phyloP scores from a whole-genome alignment of 2,797 vertebrate genomes.

The Oreochromis grahami region DNA sequence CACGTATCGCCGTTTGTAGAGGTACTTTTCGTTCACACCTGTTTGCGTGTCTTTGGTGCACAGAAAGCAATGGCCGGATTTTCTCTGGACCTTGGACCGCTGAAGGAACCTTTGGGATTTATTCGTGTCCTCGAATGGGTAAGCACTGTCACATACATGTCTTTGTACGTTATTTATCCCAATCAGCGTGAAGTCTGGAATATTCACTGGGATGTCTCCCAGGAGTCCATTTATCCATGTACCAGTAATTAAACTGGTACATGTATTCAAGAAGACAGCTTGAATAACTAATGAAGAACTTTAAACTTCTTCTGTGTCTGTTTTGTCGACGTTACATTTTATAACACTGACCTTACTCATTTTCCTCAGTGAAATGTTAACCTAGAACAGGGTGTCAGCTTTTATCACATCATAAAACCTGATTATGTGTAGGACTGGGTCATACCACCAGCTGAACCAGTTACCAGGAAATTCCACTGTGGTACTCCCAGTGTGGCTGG shows the following conservation, averaged over 20 bases:
- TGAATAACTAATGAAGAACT: background rate
- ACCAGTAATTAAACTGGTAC: background rate
- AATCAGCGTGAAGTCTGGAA: too few species aligned
- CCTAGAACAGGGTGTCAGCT: background rate
- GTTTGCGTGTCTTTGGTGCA: background rate
- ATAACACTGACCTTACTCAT: background rate
- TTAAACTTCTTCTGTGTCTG: background rate
- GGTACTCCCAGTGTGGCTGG: background rate
- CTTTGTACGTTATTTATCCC: too few species aligned
- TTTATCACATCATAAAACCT: background rate
- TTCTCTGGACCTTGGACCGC: slow-evolving; percentile 70
- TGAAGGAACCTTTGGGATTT: slow-evolving; percentile 80
- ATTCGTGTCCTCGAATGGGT: slow-evolving; percentile 81
- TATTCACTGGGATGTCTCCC: background rate
- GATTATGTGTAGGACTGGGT: background rate
- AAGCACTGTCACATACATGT: background rate
- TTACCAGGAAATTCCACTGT: background rate
- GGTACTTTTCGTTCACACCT: background rate
- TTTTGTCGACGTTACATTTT: background rate
- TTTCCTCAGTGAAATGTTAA: background rate
- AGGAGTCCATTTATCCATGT: background rate
- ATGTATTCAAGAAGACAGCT: background rate
- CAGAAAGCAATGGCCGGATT: slow-evolving; percentile 68
- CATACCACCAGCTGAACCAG: background rate
- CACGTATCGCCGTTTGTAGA: background rate